Conservation (phyloP, 2,797 vertebrate genomes). For the Muscicapa comitata region DNA sequence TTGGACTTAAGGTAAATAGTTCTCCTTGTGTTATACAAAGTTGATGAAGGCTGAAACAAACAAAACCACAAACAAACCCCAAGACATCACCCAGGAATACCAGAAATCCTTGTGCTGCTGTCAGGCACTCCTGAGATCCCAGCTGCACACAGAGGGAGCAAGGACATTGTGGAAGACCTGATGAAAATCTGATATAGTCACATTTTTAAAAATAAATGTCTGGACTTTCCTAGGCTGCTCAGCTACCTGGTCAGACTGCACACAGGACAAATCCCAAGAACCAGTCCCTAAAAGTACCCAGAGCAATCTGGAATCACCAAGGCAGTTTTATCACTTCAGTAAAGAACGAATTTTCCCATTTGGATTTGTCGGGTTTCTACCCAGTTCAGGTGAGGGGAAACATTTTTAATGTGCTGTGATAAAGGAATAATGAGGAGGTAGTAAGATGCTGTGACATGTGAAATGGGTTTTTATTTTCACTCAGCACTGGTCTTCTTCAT, state of each 20-base stretch:
- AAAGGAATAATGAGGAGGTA: not conserved
- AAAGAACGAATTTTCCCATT: not conserved
- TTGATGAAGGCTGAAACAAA: not conserved
- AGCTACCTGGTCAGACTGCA: not conserved
- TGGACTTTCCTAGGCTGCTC: not conserved
- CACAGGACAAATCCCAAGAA: not conserved
- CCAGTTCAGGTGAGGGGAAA: rapidly evolving
- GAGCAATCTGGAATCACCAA: not conserved
- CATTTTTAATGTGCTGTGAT: not conserved
- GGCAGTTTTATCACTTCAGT: not conserved
- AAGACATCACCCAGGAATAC: not conserved
- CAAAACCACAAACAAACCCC: not conserved
- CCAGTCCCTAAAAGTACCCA: not conserved
- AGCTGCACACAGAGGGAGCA: not conserved
- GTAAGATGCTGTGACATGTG: not conserved
- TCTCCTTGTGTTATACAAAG: not conserved
- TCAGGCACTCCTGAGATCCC: not conserved
- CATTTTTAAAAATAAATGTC: not conserved
- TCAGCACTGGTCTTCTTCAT: not conserved
- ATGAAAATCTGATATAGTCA: not conserved
- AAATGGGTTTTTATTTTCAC: not conserved
- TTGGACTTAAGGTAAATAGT: not conserved
- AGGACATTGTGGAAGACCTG: not conserved
- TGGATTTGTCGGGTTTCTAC: not conserved
- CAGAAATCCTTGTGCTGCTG: not conserved